Conservation (phyloP, 23 tunicate species). For the Clavelina lepadiformis region DNA sequence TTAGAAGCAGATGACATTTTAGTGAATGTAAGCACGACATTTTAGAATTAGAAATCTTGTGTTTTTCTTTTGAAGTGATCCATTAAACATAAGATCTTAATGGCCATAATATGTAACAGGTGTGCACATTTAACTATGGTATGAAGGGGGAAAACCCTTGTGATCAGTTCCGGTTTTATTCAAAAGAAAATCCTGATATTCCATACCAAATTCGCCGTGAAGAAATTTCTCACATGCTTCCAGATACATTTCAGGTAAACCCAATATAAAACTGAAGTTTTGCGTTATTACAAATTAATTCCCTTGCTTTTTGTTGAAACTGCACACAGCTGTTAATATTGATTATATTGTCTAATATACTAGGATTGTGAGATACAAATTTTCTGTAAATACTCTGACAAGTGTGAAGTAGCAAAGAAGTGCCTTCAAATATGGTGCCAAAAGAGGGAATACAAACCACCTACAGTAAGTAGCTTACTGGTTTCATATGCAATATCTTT, state of each 20-base stretch:
- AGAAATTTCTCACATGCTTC: constrained; percentile 49
- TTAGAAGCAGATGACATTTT: constrained; percentile 16
- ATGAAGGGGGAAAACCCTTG: constrained; percentile 42
- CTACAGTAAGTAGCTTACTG: constrained; percentile 9
- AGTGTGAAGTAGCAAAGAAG: constrained; percentile 7
- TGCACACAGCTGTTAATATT: no score
- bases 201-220: constrained; percentile 28
- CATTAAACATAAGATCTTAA: no score
- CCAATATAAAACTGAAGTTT: background rate
- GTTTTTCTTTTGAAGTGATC: no score
- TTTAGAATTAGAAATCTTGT: no score
- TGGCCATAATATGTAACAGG: no score
- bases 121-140: constrained; percentile 30
- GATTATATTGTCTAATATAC: background rate
- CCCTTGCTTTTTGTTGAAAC: no score
- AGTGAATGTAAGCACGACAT: constrained; percentile 34
- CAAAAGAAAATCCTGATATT: constrained; percentile 24
- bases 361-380: constrained; percentile 41
- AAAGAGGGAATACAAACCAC: constrained; percentile 12
- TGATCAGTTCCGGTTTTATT: constrained; percentile 45
- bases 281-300: background rate
- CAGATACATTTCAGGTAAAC: constrained; percentile 38
- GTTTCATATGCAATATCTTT: no score
- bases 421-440: constrained; percentile 38
- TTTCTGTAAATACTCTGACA: constrained; percentile 22